Evolutionary conservation across 2,888 invertebrate genomes (phyloP).

Genomic region (Apotomis capreana): DNA sequence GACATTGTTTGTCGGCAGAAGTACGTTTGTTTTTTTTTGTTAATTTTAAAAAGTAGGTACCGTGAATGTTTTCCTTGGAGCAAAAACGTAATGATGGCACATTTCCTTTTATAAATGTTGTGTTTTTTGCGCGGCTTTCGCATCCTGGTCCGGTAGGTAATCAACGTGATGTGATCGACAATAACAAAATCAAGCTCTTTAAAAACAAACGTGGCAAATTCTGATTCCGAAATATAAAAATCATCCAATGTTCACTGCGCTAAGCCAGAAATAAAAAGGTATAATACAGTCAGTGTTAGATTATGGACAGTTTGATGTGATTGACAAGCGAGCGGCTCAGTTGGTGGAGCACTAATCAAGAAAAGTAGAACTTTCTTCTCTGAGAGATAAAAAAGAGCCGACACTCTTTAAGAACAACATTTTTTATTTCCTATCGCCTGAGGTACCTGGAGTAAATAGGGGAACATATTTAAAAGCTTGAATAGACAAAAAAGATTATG

Average conservation of each 20-base stretch:
- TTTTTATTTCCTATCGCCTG: too few relatives aligned
- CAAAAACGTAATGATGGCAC: conserved; percentile 41
- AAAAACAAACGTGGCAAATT: neutral
- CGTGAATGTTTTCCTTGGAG: conserved; percentile 39
- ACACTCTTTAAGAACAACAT: too few relatives aligned
- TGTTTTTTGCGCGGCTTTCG: conserved; percentile 34
- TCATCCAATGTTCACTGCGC: neutral
- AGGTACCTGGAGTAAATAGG: too few relatives aligned
- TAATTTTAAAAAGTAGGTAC: conserved; percentile 34
- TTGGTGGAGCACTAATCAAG: too few relatives aligned
- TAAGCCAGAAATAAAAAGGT: too few relatives aligned
- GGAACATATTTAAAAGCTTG: too few relatives aligned
- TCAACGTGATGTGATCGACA: conserved; percentile 18
- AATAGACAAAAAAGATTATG: too few relatives aligned
- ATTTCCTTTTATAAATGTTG: conserved; percentile 41
- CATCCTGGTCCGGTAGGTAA: conserved; percentile 28
- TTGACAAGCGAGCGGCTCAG: too few relatives aligned
- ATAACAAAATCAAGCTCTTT: conserved; percentile 13
- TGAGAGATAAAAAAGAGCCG: too few relatives aligned
- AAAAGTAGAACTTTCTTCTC: too few relatives aligned
- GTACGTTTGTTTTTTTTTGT: conserved; percentile 31
- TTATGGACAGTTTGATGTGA: too few relatives aligned
- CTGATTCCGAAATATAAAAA: neutral
- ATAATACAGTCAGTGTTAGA: too few relatives aligned
- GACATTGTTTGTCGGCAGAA: neutral